Evolutionary conservation across 2,888 invertebrate species (phyloP).

Genomic region (Cataglyphis rosenhaueri): DNA sequence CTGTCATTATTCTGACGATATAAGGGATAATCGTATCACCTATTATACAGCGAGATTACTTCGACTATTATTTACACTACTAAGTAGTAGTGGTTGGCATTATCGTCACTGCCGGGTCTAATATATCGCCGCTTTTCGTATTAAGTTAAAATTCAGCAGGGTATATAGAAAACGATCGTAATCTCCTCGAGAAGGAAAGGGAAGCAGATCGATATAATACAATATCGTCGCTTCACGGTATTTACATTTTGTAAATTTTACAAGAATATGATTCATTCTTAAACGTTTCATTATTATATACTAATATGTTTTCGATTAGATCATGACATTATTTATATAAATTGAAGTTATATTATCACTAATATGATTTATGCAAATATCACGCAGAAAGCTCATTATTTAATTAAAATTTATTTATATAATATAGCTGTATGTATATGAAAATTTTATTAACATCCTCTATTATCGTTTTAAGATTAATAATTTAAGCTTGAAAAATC

Average conservation of each 20-base stretch:
- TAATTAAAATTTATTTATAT: conserved; percentile 1
- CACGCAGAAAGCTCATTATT: neutral
- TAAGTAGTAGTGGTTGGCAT: conserved; percentile 59
- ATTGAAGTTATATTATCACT: neutral
- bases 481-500: neutral
- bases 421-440: neutral
- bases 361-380: neutral
- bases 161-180: conserved; percentile 35
- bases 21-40: neutral
- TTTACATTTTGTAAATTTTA: neutral
- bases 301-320: neutral
- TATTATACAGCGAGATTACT: conserved; percentile 26
- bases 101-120: conserved; percentile 69
- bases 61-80: no score
- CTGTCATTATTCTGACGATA: neutral
- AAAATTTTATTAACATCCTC: neutral
- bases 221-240: neutral
- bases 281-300: neutral
- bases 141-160: conserved; percentile 60
- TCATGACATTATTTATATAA: neutral
- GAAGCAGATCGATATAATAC: neutral
- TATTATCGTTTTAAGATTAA: neutral
- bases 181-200: neutral
- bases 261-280: neutral
- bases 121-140: conserved; percentile 55